Percentiles rank a stretch among this genome's conserved stretches.
phyloP scores from a whole-genome alignment of 2,888 invertebrate genomes.

The Drosophila eohydei region DNA sequence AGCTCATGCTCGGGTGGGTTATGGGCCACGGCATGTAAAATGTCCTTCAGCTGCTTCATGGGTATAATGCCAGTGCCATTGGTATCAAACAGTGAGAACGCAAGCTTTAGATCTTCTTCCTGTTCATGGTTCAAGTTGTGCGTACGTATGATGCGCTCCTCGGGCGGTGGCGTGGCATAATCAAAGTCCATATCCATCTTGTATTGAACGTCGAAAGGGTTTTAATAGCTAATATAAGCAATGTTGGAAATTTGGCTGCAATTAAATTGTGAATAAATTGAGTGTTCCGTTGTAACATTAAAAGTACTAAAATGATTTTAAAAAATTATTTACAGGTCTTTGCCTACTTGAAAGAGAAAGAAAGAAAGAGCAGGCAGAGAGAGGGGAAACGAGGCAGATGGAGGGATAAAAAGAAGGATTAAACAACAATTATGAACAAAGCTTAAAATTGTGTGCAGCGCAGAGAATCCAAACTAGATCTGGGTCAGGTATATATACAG shows the following conservation, averaged over 20 bases:
- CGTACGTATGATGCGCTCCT: constrained; percentile 42
- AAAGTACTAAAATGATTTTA: not conserved
- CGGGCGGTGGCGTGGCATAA: constrained; percentile 55
- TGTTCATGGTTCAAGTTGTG: constrained; percentile 47
- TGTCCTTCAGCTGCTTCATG: constrained; percentile 49
- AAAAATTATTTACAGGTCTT: not conserved
- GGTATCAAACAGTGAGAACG: constrained; percentile 53
- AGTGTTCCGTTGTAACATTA: not conserved
- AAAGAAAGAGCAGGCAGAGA: not conserved
- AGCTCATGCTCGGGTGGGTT: constrained; percentile 56
- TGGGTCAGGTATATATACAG: not conserved
- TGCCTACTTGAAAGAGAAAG: not conserved
- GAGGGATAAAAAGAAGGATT: no score
- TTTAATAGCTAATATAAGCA: not conserved
- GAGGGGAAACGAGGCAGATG: no score
- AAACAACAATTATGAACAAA: not conserved
- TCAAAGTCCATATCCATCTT: constrained; percentile 61
- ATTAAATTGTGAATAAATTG: not conserved
- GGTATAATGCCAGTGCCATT: constrained; percentile 34
- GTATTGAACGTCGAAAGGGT: not conserved
- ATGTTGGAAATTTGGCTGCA: constrained; percentile 13
- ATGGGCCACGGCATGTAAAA: constrained; percentile 57
- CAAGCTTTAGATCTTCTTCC: constrained; percentile 46
- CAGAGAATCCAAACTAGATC: not conserved
- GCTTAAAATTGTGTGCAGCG: not conserved